A percentile compares a stretch with the other conserved stretches of the same genome.
phyloP scores from a whole-genome alignment of 2,888 invertebrate genomes.

The Cheilosia vulpina region DNA sequence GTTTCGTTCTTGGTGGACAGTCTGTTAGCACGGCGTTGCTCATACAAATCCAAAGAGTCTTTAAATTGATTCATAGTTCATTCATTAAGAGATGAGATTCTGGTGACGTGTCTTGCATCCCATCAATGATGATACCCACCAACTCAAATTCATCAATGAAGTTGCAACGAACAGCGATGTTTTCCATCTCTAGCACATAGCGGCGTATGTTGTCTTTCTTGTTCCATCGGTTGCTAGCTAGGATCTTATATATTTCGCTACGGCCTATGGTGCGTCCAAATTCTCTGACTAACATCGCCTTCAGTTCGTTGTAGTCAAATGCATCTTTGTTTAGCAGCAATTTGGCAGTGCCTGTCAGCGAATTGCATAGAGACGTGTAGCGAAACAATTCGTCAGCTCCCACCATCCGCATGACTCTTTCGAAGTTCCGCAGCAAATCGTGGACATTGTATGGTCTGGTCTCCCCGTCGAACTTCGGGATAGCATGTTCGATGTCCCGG shows the following conservation, averaged over 20 bases:
- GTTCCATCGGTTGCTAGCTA: not conserved
- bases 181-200: constrained; percentile 38
- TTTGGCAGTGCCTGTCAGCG: constrained; percentile 7
- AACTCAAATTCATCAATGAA: no score
- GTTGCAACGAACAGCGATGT: no score
- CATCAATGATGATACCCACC: constrained; percentile 24
- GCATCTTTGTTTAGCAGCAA: constrained; percentile 22
- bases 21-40: constrained; percentile 26
- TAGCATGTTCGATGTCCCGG: constrained; percentile 37
- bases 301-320: not conserved
- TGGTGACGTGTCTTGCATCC: constrained; percentile 40
- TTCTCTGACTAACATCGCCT: constrained; percentile 8
- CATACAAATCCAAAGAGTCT: no score
- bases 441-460: constrained; percentile 14
- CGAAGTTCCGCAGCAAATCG: constrained; percentile 24
- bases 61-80: no score
- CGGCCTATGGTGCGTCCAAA: constrained; percentile 15
- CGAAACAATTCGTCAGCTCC: constrained; percentile 30
- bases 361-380: constrained; percentile 38
- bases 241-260: not conserved
- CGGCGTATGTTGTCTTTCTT: constrained; percentile 50
- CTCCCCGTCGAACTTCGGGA: constrained; percentile 31
- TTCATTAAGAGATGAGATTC: constrained; percentile 30
- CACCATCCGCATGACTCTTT: constrained; percentile 20
- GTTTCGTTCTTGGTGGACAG: constrained; percentile 12